These are phyloP conservation scores for Mactra quadrangularis DNA, from an alignment of 1,140 invertebrate species.

Conservation along the genomic window DNA sequence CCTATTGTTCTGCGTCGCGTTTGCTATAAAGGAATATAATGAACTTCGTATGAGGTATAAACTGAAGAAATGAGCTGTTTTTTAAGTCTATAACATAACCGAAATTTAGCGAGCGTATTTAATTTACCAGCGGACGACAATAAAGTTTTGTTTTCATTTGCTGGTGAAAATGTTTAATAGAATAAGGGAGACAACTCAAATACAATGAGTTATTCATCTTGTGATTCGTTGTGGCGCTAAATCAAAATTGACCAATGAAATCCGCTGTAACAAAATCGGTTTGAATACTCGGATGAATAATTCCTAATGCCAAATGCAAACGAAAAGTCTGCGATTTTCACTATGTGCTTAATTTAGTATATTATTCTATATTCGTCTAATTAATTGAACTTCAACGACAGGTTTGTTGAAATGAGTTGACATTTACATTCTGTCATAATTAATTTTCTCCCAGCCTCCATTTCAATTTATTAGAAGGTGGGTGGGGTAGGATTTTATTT, in stretches of 20 bases:
- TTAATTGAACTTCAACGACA: neutral
- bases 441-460: neutral
- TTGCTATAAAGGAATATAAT: too few species aligned
- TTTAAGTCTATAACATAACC: too few species aligned
- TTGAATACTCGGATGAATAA: conserved; percentile 38
- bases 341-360: neutral
- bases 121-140: too few species aligned
- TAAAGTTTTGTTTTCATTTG: too few species aligned
- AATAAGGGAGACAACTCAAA: neutral
- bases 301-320: conserved; percentile 42
- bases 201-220: conserved; percentile 9
- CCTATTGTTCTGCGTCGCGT: too few species aligned
- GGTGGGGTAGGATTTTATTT: neutral
- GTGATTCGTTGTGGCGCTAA: conserved; percentile 1
- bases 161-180: too few species aligned
- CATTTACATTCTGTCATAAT: neutral
- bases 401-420: neutral
- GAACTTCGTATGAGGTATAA: too few species aligned
- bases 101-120: too few species aligned
- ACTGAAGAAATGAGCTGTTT: too few species aligned
- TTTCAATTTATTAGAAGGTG: neutral
- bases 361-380: neutral
- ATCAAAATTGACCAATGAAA: conserved; percentile 32
- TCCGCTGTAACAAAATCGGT: conserved; percentile 1
- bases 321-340: conserved; percentile 10